phyloP scores from a whole-genome alignment of 2,888 invertebrate species.

The Podabrus alpinus region DNA sequence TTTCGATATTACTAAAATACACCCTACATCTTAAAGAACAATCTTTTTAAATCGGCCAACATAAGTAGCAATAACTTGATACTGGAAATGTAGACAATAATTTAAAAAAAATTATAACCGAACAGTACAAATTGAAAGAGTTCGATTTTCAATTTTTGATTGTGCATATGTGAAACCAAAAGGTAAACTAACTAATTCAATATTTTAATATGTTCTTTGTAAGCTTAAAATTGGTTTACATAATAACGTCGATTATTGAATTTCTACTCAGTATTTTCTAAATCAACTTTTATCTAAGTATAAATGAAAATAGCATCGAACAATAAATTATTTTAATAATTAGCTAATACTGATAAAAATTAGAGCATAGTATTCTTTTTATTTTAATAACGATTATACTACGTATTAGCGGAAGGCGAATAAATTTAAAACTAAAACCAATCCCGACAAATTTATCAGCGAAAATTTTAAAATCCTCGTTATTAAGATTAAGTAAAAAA shows the following conservation, averaged over 20 bases:
- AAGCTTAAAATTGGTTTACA: neutral
- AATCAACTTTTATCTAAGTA: slow-evolving; percentile 14
- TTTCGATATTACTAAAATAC: no score
- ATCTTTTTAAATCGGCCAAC: no score
- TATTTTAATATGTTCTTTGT: neutral
- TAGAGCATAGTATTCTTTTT: neutral
- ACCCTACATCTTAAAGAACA: no score
- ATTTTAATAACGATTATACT: slow-evolving; percentile 23
- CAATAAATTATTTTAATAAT: neutral
- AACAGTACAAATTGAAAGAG: neutral
- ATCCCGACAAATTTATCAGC: slow-evolving; percentile 39
- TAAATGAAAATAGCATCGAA: neutral
- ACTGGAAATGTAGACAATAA: neutral
- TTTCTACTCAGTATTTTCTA: slow-evolving; percentile 5
- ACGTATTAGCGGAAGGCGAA: no score
- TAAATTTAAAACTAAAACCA: slow-evolving; percentile 37
- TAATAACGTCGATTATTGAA: neutral
- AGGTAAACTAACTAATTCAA: neutral
- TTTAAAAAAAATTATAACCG: neutral
- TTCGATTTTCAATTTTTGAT: neutral
- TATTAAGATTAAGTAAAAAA: slow-evolving; percentile 46
- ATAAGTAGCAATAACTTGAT: no score
- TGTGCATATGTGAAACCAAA: neutral
- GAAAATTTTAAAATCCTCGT: slow-evolving; percentile 42
- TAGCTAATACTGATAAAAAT: neutral